Evolutionary conservation across 2,113 vertebrate species (phyloP), one percentile per base, ranked within the genome.

Genomic region (Hylia prasina): DNA sequence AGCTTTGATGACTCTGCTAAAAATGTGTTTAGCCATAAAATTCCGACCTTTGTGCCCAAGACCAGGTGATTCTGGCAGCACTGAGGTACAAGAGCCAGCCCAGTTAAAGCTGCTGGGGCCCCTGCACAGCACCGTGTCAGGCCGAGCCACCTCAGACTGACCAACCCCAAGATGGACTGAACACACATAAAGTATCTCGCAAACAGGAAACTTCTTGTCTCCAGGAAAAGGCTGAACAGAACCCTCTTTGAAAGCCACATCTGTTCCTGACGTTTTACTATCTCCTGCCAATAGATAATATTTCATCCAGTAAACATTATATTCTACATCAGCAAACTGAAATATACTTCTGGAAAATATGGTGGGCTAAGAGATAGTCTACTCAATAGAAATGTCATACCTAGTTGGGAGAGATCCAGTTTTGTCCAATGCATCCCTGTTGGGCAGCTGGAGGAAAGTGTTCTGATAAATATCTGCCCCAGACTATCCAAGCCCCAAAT

Each of bases 401-500:
- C 99, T n/a, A 99, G 98, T 57, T 99, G 99, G 75, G 98, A 98
- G 57, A 99, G 99, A 96, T 99, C 99, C 98, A 99, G 98, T 63
- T 93, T 97, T 11, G 98, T 98, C 99, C 99, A 99, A 53, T 99
- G 98, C 97, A 99, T 98, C 72, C 99, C 99, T 0, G 97, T 97
- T 56, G 99, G 99, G 97, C 99, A 99, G 95, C 98, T 98, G 28
- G 98, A 94, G 45, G 99, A 99, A 42, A 99, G 97, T 0, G 99
- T 98, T 54, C 99, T 98, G 91, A 99, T 99, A 91, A 98, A 98
- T 93, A 99, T 98, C 47, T 97, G 98, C 35, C 99, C 99, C 0
- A 98, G 97, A 60, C 88, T 94, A 96, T 99, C 99, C 96, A 99
- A 93, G 23, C 98, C 99, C 99, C 99, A 99, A 5, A 99, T 98